Conservation (phyloP, 2,113 vertebrate genomes). For the Ageneiosus marmoratus region DNA sequence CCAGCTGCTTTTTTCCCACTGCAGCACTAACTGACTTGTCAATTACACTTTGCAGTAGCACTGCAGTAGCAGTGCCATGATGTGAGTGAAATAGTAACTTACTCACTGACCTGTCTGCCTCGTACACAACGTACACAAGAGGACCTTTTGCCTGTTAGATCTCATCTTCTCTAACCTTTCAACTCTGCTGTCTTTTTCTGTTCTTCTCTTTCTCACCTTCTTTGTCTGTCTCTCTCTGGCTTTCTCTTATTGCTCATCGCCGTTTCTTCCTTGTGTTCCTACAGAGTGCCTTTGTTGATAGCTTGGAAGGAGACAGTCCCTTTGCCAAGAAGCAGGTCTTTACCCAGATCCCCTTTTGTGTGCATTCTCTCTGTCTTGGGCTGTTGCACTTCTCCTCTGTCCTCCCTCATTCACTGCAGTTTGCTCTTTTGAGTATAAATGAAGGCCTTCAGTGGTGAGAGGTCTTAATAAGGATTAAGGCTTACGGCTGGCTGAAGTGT, state of each 20-base stretch:
- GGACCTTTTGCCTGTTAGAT: slow-evolving; percentile 27
- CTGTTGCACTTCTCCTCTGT: slow-evolving; percentile 63
- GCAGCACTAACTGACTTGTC: slow-evolving; percentile 32
- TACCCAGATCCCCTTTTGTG: slow-evolving; percentile 69
- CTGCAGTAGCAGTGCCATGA: neutral
- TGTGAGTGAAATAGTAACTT: slow-evolving; percentile 18
- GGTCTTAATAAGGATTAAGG: slow-evolving; percentile 35
- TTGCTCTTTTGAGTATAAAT: slow-evolving; percentile 35
- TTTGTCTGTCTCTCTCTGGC: slow-evolving; percentile 56
- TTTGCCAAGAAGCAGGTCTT: slow-evolving; percentile 84
- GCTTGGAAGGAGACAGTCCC: slow-evolving; percentile 84
- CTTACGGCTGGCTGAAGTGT: slow-evolving; percentile 46
- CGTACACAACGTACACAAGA: slow-evolving; percentile 1
- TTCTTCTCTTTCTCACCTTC: slow-evolving; percentile 23
- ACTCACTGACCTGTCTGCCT: slow-evolving; percentile 12
- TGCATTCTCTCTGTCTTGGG: slow-evolving; percentile 72
- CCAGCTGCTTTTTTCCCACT: slow-evolving; percentile 4
- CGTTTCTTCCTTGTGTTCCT: slow-evolving; percentile 77
- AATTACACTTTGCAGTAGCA: slow-evolving; percentile 16
- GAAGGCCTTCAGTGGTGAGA: slow-evolving; percentile 30
- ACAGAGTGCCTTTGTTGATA: slow-evolving; percentile 86
- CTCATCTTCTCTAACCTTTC: slow-evolving; percentile 35
- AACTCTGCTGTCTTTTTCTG: slow-evolving; percentile 19
- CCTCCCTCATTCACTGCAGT: slow-evolving; percentile 44
- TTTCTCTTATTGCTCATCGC: slow-evolving; percentile 60